phyloP scores from a whole-genome alignment of 2,113 vertebrate species.

The Coreoperca whiteheadi region DNA sequence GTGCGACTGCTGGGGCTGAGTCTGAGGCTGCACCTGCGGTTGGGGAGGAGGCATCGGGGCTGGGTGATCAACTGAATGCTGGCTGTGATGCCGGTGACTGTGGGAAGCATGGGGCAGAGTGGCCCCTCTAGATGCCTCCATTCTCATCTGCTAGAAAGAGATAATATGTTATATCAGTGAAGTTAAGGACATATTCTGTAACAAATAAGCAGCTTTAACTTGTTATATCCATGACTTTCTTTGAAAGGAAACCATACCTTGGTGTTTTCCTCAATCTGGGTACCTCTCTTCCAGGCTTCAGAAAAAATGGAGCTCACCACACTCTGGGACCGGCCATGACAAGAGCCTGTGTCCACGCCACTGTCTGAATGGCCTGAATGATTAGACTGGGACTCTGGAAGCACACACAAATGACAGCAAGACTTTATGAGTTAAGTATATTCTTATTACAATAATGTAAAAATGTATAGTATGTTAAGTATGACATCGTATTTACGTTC shows the following conservation, averaged over 20 bases:
- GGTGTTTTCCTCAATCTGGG: constrained; percentile 94
- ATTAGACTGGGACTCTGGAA: constrained; percentile 94
- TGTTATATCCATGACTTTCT: too few relatives aligned
- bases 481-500: too few relatives aligned
- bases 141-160: constrained; percentile 83
- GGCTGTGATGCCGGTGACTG: constrained; percentile 76
- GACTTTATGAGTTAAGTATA: background rate
- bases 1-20: constrained; percentile 49
- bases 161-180: background rate
- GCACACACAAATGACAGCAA: constrained; percentile 16
- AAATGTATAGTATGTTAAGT: background rate
- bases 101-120: constrained; percentile 80
- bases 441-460: background rate
- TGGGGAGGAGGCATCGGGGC: constrained; percentile 60
- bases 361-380: constrained; percentile 97
- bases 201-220: background rate
- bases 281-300: constrained; percentile 98
- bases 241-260: constrained; percentile 84
- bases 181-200: background rate
- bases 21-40: constrained; percentile 28
- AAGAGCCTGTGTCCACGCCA: constrained; percentile 89
- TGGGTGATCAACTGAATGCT: constrained; percentile 68
- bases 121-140: constrained; percentile 86
- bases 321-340: constrained; percentile 94
- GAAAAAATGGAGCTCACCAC: constrained; percentile 99